phyloP scores from a whole-genome alignment of 2,888 invertebrate species.

The Lottia gigantea region DNA sequence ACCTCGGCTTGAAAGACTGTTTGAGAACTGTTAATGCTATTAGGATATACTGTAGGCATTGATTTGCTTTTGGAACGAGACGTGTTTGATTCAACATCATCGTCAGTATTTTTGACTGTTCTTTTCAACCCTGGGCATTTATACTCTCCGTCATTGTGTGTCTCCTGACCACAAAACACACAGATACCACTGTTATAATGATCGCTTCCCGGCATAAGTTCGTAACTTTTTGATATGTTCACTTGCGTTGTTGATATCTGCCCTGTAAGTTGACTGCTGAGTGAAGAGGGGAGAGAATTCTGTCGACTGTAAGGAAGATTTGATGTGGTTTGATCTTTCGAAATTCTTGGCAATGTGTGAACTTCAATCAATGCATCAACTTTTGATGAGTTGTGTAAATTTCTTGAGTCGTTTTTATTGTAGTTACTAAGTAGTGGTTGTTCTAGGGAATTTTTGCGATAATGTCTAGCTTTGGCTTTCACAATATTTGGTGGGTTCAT shows the following conservation, averaged over 20 bases:
- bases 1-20: constrained; percentile 58
- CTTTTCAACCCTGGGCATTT: constrained; percentile 28
- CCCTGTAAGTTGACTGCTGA: constrained; percentile 45
- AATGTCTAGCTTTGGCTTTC: constrained; percentile 44
- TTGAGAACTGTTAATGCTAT: constrained; percentile 46
- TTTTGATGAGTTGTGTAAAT: constrained; percentile 8
- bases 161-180: constrained; percentile 39
- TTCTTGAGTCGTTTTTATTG: constrained; percentile 10
- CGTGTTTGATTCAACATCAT: constrained; percentile 18
- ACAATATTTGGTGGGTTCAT: constrained; percentile 30
- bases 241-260: constrained; percentile 33
- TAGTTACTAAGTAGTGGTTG: constrained; percentile 38
- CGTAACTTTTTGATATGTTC: constrained; percentile 43
- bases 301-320: constrained; percentile 40
- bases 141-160: constrained; percentile 28
- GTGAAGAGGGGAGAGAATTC: constrained; percentile 53
- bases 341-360: constrained; percentile 14
- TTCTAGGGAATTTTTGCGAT: constrained; percentile 47
- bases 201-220: constrained; percentile 13
- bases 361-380: constrained; percentile 21
- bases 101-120: constrained; percentile 20
- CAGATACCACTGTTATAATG: constrained; percentile 24
- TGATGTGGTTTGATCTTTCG: constrained; percentile 13
- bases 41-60: constrained; percentile 42
- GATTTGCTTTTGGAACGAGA: constrained; percentile 43